These are phyloP conservation scores for Formica exsecta DNA, from an alignment of 1,140 invertebrate genomes.

Conservation along the genomic window DNA sequence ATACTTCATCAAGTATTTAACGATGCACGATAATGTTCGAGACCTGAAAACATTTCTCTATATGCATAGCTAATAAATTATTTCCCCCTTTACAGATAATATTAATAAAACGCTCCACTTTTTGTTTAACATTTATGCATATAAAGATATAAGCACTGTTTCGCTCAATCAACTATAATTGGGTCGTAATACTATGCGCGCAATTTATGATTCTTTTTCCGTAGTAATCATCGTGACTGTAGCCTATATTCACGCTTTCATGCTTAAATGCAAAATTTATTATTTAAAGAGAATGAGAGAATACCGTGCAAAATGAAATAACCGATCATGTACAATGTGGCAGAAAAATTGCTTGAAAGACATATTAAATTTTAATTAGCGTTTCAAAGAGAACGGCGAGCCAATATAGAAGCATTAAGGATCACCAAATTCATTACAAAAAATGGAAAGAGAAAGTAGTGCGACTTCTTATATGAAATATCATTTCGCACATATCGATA, in stretches of 20 bases:
- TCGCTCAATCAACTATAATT: slow-evolving; percentile 33
- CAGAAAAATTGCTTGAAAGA: background rate
- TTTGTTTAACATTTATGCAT: background rate
- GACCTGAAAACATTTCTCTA: background rate
- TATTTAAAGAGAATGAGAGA: background rate
- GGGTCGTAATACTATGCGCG: background rate
- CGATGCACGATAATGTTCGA: slow-evolving; percentile 9
- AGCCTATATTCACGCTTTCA: background rate
- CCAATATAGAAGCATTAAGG: background rate
- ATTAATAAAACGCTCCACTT: background rate
- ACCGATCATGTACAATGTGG: background rate
- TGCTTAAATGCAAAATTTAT: slow-evolving; percentile 1
- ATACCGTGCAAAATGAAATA: slow-evolving; percentile 15
- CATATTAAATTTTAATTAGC: slow-evolving; percentile 11
- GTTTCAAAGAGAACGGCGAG: background rate
- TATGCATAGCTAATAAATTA: background rate
- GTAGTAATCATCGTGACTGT: background rate
- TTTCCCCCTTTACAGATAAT: background rate
- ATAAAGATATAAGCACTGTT: background rate
- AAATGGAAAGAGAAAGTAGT: slow-evolving; percentile 43
- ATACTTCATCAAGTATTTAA: slow-evolving; percentile 34
- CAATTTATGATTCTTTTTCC: slow-evolving; percentile 15
- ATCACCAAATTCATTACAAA: slow-evolving; percentile 30
- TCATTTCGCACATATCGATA: slow-evolving; percentile 31
- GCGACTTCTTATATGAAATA: slow-evolving; percentile 30